phyloP scores from a whole-genome alignment of 2,113 vertebrate species.

The Megaleporinus macrocephalus region DNA sequence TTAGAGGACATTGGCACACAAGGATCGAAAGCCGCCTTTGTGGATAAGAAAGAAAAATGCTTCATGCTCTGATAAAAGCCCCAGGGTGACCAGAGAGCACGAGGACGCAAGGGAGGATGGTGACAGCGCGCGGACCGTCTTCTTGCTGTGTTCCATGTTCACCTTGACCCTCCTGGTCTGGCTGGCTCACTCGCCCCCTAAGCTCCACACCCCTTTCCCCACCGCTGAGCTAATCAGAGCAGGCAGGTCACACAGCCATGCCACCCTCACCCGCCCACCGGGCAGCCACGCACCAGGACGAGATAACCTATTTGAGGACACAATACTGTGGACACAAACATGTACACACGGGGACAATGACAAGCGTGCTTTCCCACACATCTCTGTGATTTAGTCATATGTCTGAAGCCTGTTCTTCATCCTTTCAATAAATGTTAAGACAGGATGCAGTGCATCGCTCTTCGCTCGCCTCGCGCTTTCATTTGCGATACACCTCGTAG shows the following conservation, averaged over 20 bases:
- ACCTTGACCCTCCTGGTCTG: conserved; percentile 40
- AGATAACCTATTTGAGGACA: conserved; percentile 28
- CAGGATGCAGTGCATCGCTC: neutral
- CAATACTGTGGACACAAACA: conserved; percentile 18
- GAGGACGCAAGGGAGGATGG: neutral
- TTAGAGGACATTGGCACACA: neutral
- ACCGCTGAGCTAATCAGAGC: conserved; percentile 34
- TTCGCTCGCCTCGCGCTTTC: neutral
- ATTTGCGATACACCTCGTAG: neutral
- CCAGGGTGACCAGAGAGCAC: neutral
- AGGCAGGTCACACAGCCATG: conserved; percentile 14
- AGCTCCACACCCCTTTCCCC: conserved; percentile 11
- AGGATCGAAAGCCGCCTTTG: neutral
- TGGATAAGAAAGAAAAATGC: neutral
- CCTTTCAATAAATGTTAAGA: neutral
- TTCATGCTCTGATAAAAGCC: neutral
- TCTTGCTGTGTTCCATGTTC: conserved; percentile 14
- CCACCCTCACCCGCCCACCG: conserved; percentile 15
- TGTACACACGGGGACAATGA: conserved; percentile 10
- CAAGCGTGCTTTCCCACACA: neutral
- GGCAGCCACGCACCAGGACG: conserved; percentile 7
- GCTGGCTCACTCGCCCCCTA: conserved; percentile 13
- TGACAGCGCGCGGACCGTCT: neutral
- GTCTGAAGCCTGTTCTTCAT: neutral
- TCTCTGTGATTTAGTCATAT: conserved; percentile 3